Base-by-base conservation (phyloP, 53 echinoderm and acorn worm species). In the Paracentrotus lividus region DNA sequence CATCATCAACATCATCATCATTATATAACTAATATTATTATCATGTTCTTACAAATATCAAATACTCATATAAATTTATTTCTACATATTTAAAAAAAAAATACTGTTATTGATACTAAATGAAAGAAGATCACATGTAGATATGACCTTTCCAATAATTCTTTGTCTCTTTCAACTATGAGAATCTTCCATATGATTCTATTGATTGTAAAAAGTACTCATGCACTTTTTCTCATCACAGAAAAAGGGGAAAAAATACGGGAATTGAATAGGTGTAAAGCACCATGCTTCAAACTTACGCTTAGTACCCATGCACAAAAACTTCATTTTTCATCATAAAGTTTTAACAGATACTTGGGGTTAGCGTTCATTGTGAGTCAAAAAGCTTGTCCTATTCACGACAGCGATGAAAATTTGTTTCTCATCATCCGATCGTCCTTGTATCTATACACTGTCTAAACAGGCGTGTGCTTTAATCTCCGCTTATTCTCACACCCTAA, bases 381-480 rank as follows among this genome's bases (percentile, higher is more conserved):
- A 66, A 90, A 66, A 90, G 90, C 66, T 65, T 65, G 90, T 24
- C 51, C 90, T 90, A 90, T 90, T 90, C 64, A 90, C 44, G 68
- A 65, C 26, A 42, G 90, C 66, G 90, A 90, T 65, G 57, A 56
- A 55, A 72, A 88, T 57, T 53, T 27, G 67, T 43, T 65, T 49
- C 66, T 66, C 42, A 42, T 65, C 91, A 53, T 76, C 76, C 77
- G 32, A n/a, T 36, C 52, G 91, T 72, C 91, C 91, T 91, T 91
- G 91, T 91, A 76, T 91, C 91, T 91, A 76, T 91, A 52, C 72
- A 27, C 75, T 91, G 77, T 91, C 91, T 75, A 75, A 75, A 76
- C 77, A 76, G 91, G 91, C 91, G 91, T 72, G 91, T 91, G 75
- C 91, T 91, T 72, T 91, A 91, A 91, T 91, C 91, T 76, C 91